A percentile compares a stretch with the other conserved stretches of the same genome.
Evolutionary conservation across 1,140 invertebrate species (phyloP).

Genomic region (Zaprionus vittiger): DNA sequence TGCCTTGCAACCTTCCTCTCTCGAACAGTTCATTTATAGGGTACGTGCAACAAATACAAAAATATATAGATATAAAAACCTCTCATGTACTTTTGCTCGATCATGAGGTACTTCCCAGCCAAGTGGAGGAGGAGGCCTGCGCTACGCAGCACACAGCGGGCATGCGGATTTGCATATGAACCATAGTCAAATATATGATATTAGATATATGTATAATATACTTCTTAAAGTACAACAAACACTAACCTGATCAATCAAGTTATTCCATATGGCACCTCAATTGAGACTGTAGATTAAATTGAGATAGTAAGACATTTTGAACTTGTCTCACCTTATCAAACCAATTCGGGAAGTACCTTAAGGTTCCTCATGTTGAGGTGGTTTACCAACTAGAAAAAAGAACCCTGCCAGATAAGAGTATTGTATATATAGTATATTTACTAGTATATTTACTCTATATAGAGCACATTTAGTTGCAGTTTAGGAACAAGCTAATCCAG

Average conservation of each 20-base stretch:
- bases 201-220: neutral
- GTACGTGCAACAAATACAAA: slow-evolving; percentile 22
- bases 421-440: too few species aligned
- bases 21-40: slow-evolving; percentile 1
- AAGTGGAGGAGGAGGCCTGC: slow-evolving; percentile 2
- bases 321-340: neutral
- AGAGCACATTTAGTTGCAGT: too few species aligned
- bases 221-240: too few species aligned
- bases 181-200: neutral
- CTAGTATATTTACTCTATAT: too few species aligned
- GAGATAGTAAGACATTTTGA: neutral
- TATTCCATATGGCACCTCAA: neutral
- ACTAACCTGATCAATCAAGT: neutral
- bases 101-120: slow-evolving; percentile 38
- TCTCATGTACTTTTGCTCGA: slow-evolving; percentile 20
- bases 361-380: neutral
- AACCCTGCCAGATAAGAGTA: neutral
- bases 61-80: slow-evolving; percentile 6
- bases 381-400: neutral
- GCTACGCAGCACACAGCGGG: slow-evolving; percentile 6
- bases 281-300: neutral
- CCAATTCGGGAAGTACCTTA: neutral
- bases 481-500: neutral
- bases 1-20: neutral
- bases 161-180: neutral